These are phyloP conservation scores for Lepus timidus DNA, from an alignment of 2,113 vertebrate species.

Conservation along the genomic window DNA sequence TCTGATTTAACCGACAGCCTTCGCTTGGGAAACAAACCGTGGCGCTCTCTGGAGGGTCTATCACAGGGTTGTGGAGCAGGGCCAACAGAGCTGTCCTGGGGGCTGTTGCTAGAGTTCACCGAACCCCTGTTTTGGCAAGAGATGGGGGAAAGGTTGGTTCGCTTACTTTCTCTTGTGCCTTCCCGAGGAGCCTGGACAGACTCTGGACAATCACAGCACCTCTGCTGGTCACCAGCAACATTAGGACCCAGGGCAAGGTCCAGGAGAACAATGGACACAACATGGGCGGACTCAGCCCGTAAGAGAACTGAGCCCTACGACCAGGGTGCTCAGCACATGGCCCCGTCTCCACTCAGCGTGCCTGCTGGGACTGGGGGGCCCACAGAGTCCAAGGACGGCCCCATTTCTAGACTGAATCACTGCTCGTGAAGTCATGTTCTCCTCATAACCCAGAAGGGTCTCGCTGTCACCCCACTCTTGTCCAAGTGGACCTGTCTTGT, in stretches of 20 bases:
- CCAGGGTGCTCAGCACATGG: background rate
- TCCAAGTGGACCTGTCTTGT: background rate
- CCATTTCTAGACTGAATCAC: background rate
- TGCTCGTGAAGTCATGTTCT: background rate
- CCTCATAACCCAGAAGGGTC: too few species aligned
- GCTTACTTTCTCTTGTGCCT: background rate
- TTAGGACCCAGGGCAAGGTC: background rate
- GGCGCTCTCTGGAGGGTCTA: background rate
- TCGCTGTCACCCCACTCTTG: background rate
- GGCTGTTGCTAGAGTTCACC: background rate
- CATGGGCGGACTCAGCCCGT: background rate
- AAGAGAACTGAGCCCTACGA: background rate
- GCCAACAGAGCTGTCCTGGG: background rate
- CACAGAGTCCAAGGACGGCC: background rate
- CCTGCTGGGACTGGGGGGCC: background rate
- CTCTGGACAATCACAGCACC: background rate
- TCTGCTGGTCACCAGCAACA: background rate
- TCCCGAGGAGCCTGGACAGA: background rate
- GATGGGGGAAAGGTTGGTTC: background rate
- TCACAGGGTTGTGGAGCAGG: fast-evolving
- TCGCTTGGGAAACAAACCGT: background rate
- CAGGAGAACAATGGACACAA: background rate
- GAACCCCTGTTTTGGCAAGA: background rate
- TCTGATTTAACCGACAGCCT: background rate
- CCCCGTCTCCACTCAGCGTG: background rate